Conservation (phyloP, 2,888 invertebrate species). For the Onchidella celtica region DNA sequence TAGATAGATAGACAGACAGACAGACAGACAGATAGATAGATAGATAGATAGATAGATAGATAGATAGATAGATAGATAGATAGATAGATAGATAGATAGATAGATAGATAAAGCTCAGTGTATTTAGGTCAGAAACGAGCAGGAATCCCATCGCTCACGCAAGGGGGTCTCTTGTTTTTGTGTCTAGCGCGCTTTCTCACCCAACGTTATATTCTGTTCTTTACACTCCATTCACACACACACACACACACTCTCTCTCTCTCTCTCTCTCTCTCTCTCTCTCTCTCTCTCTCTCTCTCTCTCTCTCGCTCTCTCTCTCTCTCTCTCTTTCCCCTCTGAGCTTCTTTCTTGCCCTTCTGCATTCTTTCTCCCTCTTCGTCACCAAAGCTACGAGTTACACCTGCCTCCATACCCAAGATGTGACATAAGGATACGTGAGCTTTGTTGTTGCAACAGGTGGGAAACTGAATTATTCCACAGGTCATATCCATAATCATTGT, state of each 20-base stretch:
- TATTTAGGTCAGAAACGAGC: no score
- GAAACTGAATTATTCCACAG: no score
- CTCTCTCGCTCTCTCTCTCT: not conserved
- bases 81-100: not conserved
- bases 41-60: constrained; percentile 19
- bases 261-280: not conserved
- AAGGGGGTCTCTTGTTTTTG: not conserved
- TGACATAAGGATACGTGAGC: no score
- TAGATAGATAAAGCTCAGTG: no score
- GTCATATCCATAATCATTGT: no score
- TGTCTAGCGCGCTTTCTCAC: not conserved
- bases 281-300: not conserved
- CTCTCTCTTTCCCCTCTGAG: not conserved
- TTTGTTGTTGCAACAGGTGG: no score
- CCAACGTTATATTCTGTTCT: not conserved
- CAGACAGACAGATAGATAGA: no score
- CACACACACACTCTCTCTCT: not conserved
- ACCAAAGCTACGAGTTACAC: not conserved
- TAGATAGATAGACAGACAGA: no score
- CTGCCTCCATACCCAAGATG: no score
- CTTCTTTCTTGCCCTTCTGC: not conserved
- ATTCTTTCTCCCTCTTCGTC: not conserved
- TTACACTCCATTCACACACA: not conserved
- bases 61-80: not conserved
- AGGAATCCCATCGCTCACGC: no score